Conservation (phyloP, 1,140 invertebrate species). For the Panulirus ornatus region DNA sequence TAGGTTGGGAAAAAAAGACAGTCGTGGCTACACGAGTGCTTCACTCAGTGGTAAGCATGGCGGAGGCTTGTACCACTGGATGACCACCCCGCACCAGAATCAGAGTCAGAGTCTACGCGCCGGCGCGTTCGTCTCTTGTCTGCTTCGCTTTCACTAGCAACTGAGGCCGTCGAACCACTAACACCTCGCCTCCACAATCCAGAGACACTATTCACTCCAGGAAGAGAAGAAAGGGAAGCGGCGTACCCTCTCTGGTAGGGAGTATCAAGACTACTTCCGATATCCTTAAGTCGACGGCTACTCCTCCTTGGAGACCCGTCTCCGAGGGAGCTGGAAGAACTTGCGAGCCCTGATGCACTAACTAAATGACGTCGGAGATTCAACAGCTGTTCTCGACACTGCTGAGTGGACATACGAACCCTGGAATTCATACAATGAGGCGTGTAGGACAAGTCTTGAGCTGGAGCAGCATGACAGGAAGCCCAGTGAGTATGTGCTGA, state of each 20-base stretch:
- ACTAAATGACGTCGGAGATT: slow-evolving; percentile 27
- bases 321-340: slow-evolving; percentile 48
- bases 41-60: slow-evolving; percentile 27
- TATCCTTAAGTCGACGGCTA: not conserved
- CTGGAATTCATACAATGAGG: slow-evolving; percentile 9
- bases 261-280: slow-evolving; percentile 24
- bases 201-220: not conserved
- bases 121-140: slow-evolving; percentile 28
- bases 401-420: slow-evolving; percentile 27
- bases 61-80: slow-evolving; percentile 45
- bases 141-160: slow-evolving; percentile 54
- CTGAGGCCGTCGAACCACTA: slow-evolving; percentile 24
- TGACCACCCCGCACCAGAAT: slow-evolving; percentile 49
- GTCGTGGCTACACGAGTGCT: not conserved
- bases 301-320: not conserved
- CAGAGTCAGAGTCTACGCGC: slow-evolving; percentile 50
- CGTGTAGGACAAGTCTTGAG: slow-evolving; percentile 18
- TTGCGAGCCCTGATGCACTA: slow-evolving; percentile 32
- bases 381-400: slow-evolving; percentile 44
- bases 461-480: slow-evolving; percentile 37
- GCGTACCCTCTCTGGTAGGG: slow-evolving; percentile 52
- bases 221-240: slow-evolving; percentile 53
- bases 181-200: not conserved
- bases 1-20: too few relatives aligned
- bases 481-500: slow-evolving; percentile 53